Conservation (phyloP, 2,113 vertebrate species). For the Pomatostomus ruficeps region DNA sequence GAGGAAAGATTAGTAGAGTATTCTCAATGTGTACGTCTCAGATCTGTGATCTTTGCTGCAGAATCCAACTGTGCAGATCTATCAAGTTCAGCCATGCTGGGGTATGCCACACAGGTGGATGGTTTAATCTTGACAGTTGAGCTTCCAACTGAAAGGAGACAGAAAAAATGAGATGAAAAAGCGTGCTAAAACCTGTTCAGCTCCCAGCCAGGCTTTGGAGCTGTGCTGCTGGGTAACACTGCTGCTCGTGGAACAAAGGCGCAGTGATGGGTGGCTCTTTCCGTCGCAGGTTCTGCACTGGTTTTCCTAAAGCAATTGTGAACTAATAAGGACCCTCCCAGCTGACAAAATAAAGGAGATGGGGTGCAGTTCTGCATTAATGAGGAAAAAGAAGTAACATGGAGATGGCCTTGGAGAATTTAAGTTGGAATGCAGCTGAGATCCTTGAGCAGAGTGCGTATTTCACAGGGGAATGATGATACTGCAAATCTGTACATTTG, state of each 20-base stretch:
- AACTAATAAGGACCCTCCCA: not conserved
- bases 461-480: not conserved
- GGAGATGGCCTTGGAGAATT: not conserved
- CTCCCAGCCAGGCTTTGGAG: slow-evolving; percentile 5
- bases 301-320: not conserved
- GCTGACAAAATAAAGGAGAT: not conserved
- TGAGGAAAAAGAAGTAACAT: not conserved
- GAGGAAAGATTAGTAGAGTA: slow-evolving; percentile 25
- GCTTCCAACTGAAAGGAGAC: slow-evolving; percentile 54
- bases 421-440: not conserved
- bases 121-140: slow-evolving; percentile 62
- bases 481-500: not conserved
- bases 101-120: slow-evolving; percentile 69
- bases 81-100: slow-evolving; percentile 62
- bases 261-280: not conserved
- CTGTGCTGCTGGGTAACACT: not conserved
- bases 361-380: not conserved
- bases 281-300: not conserved
- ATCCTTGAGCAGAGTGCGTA: not conserved
- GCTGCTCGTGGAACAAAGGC: slow-evolving; percentile 25
- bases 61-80: slow-evolving; percentile 59
- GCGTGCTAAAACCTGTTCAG: slow-evolving; percentile 43
- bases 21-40: not conserved
- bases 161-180: slow-evolving; percentile 51
- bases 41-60: slow-evolving; percentile 36